Evolutionary conservation across 2,113 vertebrate species (phyloP), one percentile per base, ranked within the genome.

Genomic region (Callithrix jacchus): DNA sequence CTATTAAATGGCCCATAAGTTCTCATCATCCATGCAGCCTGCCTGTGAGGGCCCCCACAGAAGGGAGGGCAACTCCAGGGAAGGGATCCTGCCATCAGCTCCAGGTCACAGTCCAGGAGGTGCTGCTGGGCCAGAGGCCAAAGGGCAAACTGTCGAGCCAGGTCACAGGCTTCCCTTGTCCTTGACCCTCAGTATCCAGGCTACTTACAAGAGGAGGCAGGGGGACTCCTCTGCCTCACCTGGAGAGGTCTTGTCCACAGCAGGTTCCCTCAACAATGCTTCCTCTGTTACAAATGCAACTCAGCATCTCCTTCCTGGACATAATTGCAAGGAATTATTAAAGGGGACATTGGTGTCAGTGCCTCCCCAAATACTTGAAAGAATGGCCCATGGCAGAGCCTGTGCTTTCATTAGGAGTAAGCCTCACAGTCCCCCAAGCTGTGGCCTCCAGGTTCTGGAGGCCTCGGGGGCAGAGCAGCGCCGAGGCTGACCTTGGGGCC

Each of bases 241-340:
- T 27, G 9, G 2, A 13, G 2, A 16, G n/a, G 17, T 11, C 49
- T 10, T 0, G 5, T 35, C 54, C 8, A 0, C 0, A 3, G 21
- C 0, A 3, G 64, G 7, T 11, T 64, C 4, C 0, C 8, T 20
- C 64, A 11, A 0, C 4, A 8, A 0, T 0, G 25, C 56, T 64
- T 21, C 45, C 20, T 40, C 12, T 0, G 27, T 40, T 14, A 0
- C 1, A 11, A 37, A 14, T 3, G 4, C 23, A 14, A 4, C 11
- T 16, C 21, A 2, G 5, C 0, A 0, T 12, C 8, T 6, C 47
- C 45, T 47, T n/a, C n/a, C 30, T 17, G 66, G 58, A 4, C 11
- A 1, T 42, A 17, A 61, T 42, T 77, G 45, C 32, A 40, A 1
- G 61, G 61, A 64, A 70, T 49, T 45, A 25, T 21, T 49, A 30